Percentiles rank a stretch among this genome's conserved stretches.
Evolutionary conservation across 2,797 vertebrate genomes (phyloP).

Genomic region (Octomys mimax): DNA sequence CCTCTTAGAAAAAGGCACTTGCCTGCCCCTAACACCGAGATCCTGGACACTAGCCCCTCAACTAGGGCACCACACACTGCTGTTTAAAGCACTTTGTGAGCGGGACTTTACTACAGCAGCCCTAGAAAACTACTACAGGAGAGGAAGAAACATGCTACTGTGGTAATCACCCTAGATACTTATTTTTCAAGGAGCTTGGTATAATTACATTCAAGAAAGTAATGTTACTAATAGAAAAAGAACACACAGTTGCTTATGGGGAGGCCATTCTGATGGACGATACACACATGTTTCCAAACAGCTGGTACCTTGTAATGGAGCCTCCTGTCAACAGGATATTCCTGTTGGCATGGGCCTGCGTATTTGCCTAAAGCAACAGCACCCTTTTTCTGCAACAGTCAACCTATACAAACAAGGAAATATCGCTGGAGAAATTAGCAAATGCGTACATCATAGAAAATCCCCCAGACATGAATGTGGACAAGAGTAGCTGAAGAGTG

Average conservation of each 20-base stretch:
- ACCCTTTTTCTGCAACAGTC: constrained; percentile 86
- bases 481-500: constrained; percentile 38
- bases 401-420: constrained; percentile 90
- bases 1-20: not conserved
- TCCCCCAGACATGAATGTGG: constrained; percentile 81
- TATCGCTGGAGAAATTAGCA: constrained; percentile 78
- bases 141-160: not conserved
- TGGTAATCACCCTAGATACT: not conserved
- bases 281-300: constrained; percentile 87
- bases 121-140: not conserved
- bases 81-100: not conserved
- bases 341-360: constrained; percentile 88
- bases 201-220: constrained; percentile 52
- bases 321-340: constrained; percentile 90
- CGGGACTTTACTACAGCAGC: not conserved
- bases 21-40: not conserved
- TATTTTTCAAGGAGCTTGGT: constrained; percentile 34
- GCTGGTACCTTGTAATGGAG: constrained; percentile 86
- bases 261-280: constrained; percentile 72
- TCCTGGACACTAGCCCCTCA: not conserved
- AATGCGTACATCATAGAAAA: constrained; percentile 75
- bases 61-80: not conserved
- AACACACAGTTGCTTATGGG: constrained; percentile 59
- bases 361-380: constrained; percentile 90
- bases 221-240: not conserved